Conservation (phyloP, 2,888 invertebrate genomes). For the Onthophagus sagittarius region DNA sequence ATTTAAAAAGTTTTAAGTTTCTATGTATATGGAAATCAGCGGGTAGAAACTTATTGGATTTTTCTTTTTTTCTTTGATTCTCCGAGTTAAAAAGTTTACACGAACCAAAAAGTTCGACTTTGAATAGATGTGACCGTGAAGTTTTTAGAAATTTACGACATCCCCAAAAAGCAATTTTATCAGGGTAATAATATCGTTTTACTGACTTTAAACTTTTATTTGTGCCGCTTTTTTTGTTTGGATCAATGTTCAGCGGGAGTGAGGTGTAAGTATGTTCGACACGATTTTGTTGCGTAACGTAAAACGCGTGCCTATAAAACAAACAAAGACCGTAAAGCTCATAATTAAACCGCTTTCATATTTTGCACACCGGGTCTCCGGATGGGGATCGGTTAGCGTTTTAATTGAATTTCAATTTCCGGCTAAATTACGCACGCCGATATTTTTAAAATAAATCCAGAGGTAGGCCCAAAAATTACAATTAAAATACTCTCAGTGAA, state of each 20-base stretch:
- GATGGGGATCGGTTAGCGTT: not conserved
- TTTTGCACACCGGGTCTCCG: not conserved
- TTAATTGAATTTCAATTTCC: not conserved
- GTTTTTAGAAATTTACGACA: not conserved
- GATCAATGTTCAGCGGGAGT: conserved; percentile 42
- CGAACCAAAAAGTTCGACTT: not conserved
- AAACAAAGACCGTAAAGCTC: not conserved
- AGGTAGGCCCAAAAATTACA: not conserved
- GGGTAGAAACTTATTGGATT: not conserved
- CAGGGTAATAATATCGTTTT: not conserved
- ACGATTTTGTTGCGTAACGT: not conserved
- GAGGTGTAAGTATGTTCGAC: conserved; percentile 45
- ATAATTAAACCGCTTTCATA: not conserved
- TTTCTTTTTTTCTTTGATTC: not conserved
- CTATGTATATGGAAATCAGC: not conserved
- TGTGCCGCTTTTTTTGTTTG: conserved; percentile 36
- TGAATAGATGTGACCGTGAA: not conserved
- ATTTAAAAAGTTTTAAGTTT: not conserved
- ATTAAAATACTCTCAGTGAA: not conserved
- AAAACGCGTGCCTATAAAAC: not conserved
- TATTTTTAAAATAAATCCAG: not conserved
- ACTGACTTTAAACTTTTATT: not conserved
- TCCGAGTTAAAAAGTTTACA: not conserved
- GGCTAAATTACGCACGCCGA: not conserved
- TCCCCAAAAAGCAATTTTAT: not conserved